Percentiles rank a stretch among this genome's conserved stretches.
phyloP scores from a whole-genome alignment of 2,113 vertebrate genomes.

The Sprattus sprattus region DNA sequence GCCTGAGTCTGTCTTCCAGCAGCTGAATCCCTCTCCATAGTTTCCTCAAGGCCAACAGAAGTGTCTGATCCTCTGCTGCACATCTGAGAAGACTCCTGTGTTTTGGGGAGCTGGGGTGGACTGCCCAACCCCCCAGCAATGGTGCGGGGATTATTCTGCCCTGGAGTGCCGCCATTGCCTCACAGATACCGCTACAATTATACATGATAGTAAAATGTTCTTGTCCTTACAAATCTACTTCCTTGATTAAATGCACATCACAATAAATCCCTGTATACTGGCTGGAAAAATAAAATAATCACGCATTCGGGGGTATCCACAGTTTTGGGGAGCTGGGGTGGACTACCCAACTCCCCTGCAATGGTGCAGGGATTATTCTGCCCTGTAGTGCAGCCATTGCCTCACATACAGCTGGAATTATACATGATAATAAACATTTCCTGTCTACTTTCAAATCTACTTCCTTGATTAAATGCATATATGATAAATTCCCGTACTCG shows the following conservation, averaged over 20 bases:
- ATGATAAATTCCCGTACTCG: background rate
- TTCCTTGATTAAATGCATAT: no score
- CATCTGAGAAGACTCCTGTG: background rate
- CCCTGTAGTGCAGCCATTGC: background rate
- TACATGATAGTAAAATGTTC: no score
- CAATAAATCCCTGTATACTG: no score
- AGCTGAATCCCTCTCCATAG: no score
- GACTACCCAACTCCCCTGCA: background rate
- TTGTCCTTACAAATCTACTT: no score
- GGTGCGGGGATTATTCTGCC: background rate
- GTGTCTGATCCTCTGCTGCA: no score
- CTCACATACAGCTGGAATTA: background rate
- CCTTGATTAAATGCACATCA: background rate
- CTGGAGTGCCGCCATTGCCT: background rate
- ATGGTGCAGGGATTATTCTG: constrained; percentile 5
- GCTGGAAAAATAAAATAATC: no score
- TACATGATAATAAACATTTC: no score
- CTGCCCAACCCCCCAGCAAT: background rate
- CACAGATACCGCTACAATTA: background rate
- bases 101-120: background rate
- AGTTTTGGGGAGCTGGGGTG: background rate
- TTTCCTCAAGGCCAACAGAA: no score
- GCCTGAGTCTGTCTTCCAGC: background rate
- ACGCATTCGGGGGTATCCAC: background rate
- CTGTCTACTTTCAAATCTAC: no score